Conservation (phyloP, 2,797 vertebrate species). For the Smutsia temminckii region DNA sequence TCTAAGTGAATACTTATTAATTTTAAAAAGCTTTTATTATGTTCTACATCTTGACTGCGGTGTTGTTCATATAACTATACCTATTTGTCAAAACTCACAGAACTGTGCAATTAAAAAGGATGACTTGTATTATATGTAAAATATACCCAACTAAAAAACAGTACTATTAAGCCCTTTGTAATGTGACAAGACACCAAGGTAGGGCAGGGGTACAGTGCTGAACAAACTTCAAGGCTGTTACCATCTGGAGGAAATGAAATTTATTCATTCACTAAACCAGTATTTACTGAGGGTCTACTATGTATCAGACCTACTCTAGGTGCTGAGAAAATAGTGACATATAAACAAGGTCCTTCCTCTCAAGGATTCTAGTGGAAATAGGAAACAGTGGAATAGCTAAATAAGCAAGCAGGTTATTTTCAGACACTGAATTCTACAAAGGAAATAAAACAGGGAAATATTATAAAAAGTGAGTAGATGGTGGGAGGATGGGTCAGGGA, state of each 20-base stretch:
- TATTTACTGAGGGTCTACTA: not conserved
- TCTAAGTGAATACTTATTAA: not conserved
- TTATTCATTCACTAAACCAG: conserved; percentile 18
- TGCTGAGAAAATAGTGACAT: not conserved
- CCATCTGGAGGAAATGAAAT: not conserved
- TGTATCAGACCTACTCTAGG: not conserved
- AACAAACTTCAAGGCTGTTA: not conserved
- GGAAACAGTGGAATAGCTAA: not conserved
- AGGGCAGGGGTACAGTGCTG: not conserved
- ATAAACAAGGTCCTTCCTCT: not conserved
- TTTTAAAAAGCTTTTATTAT: not conserved
- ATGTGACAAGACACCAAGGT: not conserved
- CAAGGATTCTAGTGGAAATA: not conserved
- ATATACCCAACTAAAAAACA: not conserved
- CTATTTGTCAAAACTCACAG: conserved; percentile 19
- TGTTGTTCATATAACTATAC: not conserved
- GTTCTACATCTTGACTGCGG: not conserved
- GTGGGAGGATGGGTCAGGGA: not conserved
- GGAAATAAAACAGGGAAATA: conserved; percentile 29
- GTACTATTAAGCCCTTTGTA: not conserved
- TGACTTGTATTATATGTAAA: conserved; percentile 19
- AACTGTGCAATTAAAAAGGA: not conserved
- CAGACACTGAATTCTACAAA: not conserved
- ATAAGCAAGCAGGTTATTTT: not conserved
- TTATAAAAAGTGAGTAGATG: not conserved